Base-by-base conservation (phyloP, 2,113 vertebrate genomes). In the Eretmochelys imbricata region DNA sequence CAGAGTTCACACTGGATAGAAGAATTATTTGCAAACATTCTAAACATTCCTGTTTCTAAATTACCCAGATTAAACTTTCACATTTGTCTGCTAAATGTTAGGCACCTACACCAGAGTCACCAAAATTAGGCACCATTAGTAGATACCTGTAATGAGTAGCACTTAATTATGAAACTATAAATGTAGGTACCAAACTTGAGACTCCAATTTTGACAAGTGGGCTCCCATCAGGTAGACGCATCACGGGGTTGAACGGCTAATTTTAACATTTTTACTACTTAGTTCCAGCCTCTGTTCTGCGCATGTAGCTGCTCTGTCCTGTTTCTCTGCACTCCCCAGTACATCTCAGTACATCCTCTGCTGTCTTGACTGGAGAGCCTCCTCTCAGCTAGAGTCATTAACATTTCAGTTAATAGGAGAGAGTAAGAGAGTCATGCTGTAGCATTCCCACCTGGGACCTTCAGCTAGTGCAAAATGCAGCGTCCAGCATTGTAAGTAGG, bases 251-350 rank as follows among this genome's bases (percentile, higher is more conserved):
- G 88, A 95, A 75, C 24, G 94, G 84, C 88, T 92, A 92, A 85
- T 94, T 87, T 93, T 92, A 96, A 93, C 92, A 90, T 92, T 24
- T 96, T 97, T 91, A 95, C 88, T 88, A 50, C 89, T 54, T 62
- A 85, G 69, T 80, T 94, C 82, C 85, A 81, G 93, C 85, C 95
- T 95, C 92, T 91, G 89, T 89, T 91, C 94, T 0, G 0, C 89
- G 88, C 85, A 46, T 93, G 94, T 88, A 89, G 85, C 83, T 88
- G 83, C 90, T 94, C 38, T 92, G 87, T 94, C 7, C 6, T 89
- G 89, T 97, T 95, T 96, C 96, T 96, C 89, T 78, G n/a, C 17
- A 49, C 89, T 94, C 75, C n/a, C 50, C 86, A 93, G 91, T n/a
- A n/a, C n/a, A n/a, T n/a, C n/a, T n/a, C n/a, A n/a, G n/a, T n/a